Evolutionary conservation across 1,140 invertebrate species (phyloP).

Genomic region (Drosophila elegans): DNA sequence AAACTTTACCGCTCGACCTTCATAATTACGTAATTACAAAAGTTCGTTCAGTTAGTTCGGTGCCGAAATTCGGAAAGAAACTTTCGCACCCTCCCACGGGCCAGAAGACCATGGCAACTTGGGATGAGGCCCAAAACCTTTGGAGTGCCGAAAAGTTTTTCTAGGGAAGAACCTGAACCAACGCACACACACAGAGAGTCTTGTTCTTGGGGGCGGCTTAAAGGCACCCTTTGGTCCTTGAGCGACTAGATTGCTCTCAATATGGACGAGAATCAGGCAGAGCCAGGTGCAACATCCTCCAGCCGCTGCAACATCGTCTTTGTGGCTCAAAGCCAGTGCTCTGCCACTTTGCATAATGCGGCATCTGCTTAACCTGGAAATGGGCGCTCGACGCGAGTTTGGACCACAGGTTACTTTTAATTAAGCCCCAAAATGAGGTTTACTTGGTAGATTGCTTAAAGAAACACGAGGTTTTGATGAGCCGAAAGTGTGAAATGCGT

Average conservation of each 20-base stretch:
- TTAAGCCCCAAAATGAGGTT: conserved; percentile 70
- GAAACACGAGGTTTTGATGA: conserved; percentile 36
- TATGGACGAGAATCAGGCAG: neutral
- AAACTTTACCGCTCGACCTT: conserved; percentile 68
- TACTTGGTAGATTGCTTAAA: conserved; percentile 40
- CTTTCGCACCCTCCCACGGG: conserved; percentile 39
- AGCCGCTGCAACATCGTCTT: conserved; percentile 10
- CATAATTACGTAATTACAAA: conserved; percentile 82
- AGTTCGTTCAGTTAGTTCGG: conserved; percentile 56
- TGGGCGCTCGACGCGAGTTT: conserved; percentile 60
- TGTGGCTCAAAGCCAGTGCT: conserved; percentile 10
- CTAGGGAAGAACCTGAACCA: neutral
- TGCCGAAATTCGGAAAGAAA: conserved; percentile 54
- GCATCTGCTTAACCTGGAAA: conserved; percentile 63
- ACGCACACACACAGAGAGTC: conserved; percentile 5
- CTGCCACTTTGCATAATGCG: conserved; percentile 61
- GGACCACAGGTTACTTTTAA: conserved; percentile 74
- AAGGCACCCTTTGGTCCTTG: neutral
- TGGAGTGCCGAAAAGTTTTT: conserved; percentile 64
- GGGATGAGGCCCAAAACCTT: conserved; percentile 57
- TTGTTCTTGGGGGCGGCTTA: conserved; percentile 10
- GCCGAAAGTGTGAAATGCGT: conserved; percentile 19
- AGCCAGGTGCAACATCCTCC: conserved; percentile 40
- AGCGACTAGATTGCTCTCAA: conserved; percentile 4
- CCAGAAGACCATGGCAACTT: conserved; percentile 59